These are phyloP conservation scores for Oscheius sp. DNA, from an alignment of 2,888 invertebrate species.

Conservation along the genomic window DNA sequence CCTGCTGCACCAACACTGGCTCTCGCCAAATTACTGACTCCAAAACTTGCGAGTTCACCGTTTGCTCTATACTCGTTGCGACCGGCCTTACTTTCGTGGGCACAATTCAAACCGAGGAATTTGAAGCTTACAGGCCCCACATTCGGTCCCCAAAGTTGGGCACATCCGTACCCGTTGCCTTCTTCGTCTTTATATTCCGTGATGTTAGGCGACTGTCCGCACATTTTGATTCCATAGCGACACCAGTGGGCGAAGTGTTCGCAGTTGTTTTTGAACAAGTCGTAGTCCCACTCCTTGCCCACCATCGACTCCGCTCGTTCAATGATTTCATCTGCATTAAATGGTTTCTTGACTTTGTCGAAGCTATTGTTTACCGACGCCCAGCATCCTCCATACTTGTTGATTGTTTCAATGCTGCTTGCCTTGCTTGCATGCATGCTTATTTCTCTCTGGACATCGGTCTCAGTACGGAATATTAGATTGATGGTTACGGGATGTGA, in stretches of 20 bases:
- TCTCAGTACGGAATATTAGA: no score
- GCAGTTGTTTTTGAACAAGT: conserved; percentile 28
- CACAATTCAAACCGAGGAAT: conserved; percentile 1
- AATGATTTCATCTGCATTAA: neutral
- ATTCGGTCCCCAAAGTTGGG: conserved; percentile 16
- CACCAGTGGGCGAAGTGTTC: conserved; percentile 30
- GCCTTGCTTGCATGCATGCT: neutral
- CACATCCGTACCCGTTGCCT: neutral
- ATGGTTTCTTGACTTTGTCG: conserved; percentile 17
- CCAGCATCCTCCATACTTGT: neutral
- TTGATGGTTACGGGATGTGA: neutral
- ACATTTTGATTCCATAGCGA: conserved; percentile 21
- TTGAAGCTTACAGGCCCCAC: conserved; percentile 12
- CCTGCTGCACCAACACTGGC: neutral
- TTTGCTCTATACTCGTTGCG: neutral
- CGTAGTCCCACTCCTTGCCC: conserved; percentile 15
- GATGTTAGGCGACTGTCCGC: neutral
- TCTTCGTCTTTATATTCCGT: conserved; percentile 20
- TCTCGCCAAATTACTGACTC: conserved; percentile 22
- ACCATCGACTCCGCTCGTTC: conserved; percentile 5
- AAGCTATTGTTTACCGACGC: conserved; percentile 16
- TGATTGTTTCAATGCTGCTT: neutral
- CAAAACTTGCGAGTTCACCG: conserved; percentile 16
- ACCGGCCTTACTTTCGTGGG: conserved; percentile 5
- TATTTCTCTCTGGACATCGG: neutral